Evolutionary conservation across 1,140 invertebrate species (phyloP).

Genomic region (Panulirus ornatus): DNA sequence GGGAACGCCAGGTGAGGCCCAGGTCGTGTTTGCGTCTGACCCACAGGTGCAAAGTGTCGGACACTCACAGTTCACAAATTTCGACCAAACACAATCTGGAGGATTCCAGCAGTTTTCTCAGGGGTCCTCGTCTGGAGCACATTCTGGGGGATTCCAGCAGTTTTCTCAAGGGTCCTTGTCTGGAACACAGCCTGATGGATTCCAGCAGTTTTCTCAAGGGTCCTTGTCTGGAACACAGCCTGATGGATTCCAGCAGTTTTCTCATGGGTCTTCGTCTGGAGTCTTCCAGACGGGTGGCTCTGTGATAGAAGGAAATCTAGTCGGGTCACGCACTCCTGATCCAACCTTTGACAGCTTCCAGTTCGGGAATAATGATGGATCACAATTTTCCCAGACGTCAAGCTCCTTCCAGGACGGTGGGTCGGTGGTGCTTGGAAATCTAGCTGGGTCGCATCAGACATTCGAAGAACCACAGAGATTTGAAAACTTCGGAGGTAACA

Average conservation of each 20-base stretch:
- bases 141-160: background rate
- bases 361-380: background rate
- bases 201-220: too few relatives aligned
- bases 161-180: too few relatives aligned
- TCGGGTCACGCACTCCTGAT: background rate
- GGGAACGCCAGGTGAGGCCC: background rate
- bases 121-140: too few relatives aligned
- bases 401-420: too few relatives aligned
- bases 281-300: background rate
- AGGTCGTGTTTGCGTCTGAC: background rate
- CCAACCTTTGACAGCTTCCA: background rate
- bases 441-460: background rate
- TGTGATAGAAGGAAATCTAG: conserved; percentile 9
- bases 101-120: background rate
- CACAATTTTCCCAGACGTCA: too few relatives aligned
- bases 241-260: background rate
- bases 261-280: background rate
- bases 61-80: too few relatives aligned
- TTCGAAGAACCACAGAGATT: background rate
- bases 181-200: background rate
- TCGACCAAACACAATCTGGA: background rate
- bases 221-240: too few relatives aligned
- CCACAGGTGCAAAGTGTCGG: conserved; percentile 1
- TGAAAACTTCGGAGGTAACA: too few relatives aligned
- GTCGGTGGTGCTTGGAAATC: background rate